Base-by-base conservation (phyloP, 2,797 vertebrate species). In the Poecilia wingei region DNA sequence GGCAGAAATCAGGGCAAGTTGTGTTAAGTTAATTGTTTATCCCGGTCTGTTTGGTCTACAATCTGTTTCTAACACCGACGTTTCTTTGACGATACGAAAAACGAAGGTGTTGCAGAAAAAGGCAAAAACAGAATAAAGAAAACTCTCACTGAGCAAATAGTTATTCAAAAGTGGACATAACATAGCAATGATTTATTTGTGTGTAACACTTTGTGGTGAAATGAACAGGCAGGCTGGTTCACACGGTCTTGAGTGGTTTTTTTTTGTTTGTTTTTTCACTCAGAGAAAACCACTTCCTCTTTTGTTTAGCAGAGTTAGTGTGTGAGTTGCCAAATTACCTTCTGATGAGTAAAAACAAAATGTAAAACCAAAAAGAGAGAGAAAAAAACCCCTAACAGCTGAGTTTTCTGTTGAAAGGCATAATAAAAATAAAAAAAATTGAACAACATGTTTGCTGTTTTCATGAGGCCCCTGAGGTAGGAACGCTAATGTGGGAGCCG, bases 201-300 rank as follows among this genome's bases (percentile, higher is more conserved):
- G 41, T 77, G 16, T 64, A 6, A 75, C 14, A 69, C 33, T 41
- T 18, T 74, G n/a, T 69, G 46, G 46, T 47, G 3, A 36, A 79
- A 76, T 72, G 28, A 84, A 61, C 41, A 43, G 28, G 43, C 47
- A 45, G 28, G 77, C 36, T 28, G 53, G 82, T 78, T 85, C 61
- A 64, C 78, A 77, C 31, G 41, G 46, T 79, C 53, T 82, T 51
- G 72, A 39, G 28, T 33, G n/a, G n/a, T 53, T 13, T 59, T 2
- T 12, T 4, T 28, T 9, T 66, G 3, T 4, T 12, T 41, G 25
- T 66, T 68, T 68, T 77, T 20, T 77, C 14, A 28, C 39, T 69
- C 49, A 76, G 33, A 10, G 71, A 76, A 84, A 89, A 90, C 86
- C 89, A 87, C 89, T 89, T 93, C 89, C 85, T 88, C 43, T 79